A percentile compares a stretch with the other conserved stretches of the same genome.
phyloP scores from a whole-genome alignment of 2,113 vertebrate species.

The Megatriorchis doriae region DNA sequence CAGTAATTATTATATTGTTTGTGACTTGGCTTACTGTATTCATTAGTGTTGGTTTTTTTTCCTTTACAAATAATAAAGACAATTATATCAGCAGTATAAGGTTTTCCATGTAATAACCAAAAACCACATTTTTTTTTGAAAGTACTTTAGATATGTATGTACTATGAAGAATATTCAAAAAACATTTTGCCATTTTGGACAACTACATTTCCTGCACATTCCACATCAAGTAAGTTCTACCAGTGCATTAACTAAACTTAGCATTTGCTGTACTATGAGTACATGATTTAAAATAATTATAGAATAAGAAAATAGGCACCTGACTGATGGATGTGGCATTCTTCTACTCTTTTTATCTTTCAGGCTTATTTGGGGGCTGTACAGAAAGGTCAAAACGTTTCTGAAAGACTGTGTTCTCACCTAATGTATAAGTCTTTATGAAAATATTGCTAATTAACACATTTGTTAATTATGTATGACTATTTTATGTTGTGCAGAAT shows the following conservation, averaged over 20 bases:
- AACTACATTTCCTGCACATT: not conserved
- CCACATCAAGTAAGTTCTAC: not conserved
- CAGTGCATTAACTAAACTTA: not conserved
- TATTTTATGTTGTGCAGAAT: not conserved
- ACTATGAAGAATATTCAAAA: not conserved
- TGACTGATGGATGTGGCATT: not conserved
- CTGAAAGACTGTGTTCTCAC: not conserved
- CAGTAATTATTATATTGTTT: not conserved
- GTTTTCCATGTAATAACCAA: not conserved
- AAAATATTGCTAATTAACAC: not conserved
- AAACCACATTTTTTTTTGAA: not conserved
- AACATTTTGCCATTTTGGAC: not conserved
- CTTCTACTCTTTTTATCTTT: not conserved
- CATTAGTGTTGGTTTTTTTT: not conserved
- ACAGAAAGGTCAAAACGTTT: not conserved
- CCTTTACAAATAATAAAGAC: not conserved
- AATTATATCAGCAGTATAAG: not conserved
- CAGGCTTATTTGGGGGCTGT: not conserved
- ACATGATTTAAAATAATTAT: not conserved
- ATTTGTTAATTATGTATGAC: not conserved
- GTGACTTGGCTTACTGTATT: not conserved
- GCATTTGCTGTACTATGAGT: not conserved
- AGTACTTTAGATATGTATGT: not conserved
- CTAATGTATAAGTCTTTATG: not conserved
- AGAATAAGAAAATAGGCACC: not conserved